These are phyloP conservation scores for Sesamia inferens DNA, from an alignment of 2,888 invertebrate genomes.

Conservation along the genomic window DNA sequence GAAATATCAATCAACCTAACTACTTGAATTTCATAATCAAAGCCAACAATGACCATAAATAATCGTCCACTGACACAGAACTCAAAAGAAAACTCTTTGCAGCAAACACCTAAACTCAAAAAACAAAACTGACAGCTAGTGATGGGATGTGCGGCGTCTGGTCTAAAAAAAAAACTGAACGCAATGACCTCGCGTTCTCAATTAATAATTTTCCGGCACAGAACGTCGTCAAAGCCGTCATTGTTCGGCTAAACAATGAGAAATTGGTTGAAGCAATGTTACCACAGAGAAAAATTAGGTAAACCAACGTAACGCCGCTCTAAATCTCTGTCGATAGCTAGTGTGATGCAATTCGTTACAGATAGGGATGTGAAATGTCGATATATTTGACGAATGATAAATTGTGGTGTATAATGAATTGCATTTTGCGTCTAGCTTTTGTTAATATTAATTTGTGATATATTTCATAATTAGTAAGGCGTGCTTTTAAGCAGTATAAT, in stretches of 20 bases:
- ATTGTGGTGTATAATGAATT: conserved; percentile 46
- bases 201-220: conserved; percentile 78
- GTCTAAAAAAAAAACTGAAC: conserved; percentile 58
- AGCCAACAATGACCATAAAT: conserved; percentile 37
- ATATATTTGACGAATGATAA: conserved; percentile 53
- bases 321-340: conserved; percentile 76
- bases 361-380: conserved; percentile 67
- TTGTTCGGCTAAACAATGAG: conserved; percentile 81
- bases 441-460: conserved; percentile 48
- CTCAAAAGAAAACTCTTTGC: conserved; percentile 42
- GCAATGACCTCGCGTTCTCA: conserved; percentile 71
- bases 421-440: conserved; percentile 35
- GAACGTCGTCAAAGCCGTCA: conserved; percentile 70
- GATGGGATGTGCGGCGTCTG: conserved; percentile 51
- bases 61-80: conserved; percentile 29
- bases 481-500: conserved; percentile 24
- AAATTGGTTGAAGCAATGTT: conserved; percentile 73
- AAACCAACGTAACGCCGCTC: conserved; percentile 78
- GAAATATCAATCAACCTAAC: background rate
- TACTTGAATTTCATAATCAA: conserved; percentile 30
- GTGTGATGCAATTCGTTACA: conserved; percentile 77
- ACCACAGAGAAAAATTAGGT: conserved; percentile 82
- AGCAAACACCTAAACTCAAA: conserved; percentile 39
- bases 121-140: conserved; percentile 49
- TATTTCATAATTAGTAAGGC: conserved; percentile 51